phyloP scores from a whole-genome alignment of 2,888 invertebrate genomes.

The Apamea monoglypha region DNA sequence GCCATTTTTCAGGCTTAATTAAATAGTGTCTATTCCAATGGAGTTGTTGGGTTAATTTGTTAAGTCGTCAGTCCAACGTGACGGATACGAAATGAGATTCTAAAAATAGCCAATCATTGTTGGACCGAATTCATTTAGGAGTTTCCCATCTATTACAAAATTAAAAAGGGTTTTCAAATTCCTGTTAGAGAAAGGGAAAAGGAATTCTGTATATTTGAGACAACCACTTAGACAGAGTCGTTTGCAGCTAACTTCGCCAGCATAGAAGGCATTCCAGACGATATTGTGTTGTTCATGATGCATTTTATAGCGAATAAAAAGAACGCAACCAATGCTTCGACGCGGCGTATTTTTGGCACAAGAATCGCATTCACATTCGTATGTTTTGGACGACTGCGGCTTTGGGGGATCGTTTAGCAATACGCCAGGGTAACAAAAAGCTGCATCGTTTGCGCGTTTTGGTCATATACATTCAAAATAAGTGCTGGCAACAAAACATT shows the following conservation, averaged over 20 bases:
- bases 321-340: constrained; percentile 51
- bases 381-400: constrained; percentile 57
- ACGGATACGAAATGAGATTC: constrained; percentile 61
- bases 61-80: constrained; percentile 57
- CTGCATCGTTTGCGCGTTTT: constrained; percentile 52
- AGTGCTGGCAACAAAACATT: constrained; percentile 61
- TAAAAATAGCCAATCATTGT: constrained; percentile 62
- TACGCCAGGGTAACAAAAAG: constrained; percentile 58
- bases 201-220: constrained; percentile 41
- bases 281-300: constrained; percentile 62
- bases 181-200: constrained; percentile 19
- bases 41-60: constrained; percentile 68
- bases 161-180: constrained; percentile 52
- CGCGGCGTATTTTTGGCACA: constrained; percentile 66
- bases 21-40: constrained; percentile 69
- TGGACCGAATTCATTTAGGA: constrained; percentile 48
- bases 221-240: constrained; percentile 47
- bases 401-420: constrained; percentile 64
- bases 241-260: constrained; percentile 37
- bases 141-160: constrained; percentile 45
- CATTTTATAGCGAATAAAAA: constrained; percentile 65
- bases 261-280: constrained; percentile 54
- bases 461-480: constrained; percentile 60
- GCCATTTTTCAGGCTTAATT: constrained; percentile 76
- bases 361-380: constrained; percentile 60